Base-by-base conservation (phyloP, 1,140 invertebrate species). In the Aphaenogaster ashmeadi region DNA sequence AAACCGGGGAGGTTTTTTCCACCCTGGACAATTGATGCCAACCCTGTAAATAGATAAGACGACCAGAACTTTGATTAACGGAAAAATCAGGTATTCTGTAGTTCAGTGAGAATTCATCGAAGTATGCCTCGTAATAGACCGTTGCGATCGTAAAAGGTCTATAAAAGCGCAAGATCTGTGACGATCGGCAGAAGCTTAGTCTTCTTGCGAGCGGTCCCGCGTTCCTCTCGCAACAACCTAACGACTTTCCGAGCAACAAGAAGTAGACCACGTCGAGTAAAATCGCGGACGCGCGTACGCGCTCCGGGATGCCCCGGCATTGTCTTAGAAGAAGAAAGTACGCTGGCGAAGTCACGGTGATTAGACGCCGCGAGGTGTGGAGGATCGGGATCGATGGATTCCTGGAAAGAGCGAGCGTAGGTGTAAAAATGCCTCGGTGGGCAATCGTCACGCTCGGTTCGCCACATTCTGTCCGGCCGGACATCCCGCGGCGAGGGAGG, bases 401-500 rank as follows among this genome's bases (percentile, higher is more conserved):
- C 79, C 41, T 74, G 69, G 60, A 78, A 79, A 56, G 62, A 87
- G 83, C 47, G 67, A 27, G 67, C 81, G 88, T 89, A 88, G 88
- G 88, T 81, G 88, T 89, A 89, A 89, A 86, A 88, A 89, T 86
- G 81, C 44, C 54, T 69, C 58, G 36, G 81, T 60, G 75, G 69
- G 58, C 69, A 77, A 86, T 80, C 60, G 75, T 88, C 81, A 88
- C 87, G 87, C 33, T 88, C 75, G 81, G 54, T 88, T 79, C 75
- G 79, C 87, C 87, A 50, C 80, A 78, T 83, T 88, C 87, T 71
- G 60, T 86, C 74, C 75, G 44, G 52, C 21, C 52, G 87, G 88
- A 88, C 88, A 81, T 89, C 88, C 81, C 85, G 88, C 50, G 75
- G 88, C 47, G 88, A 89, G 66, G 58, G 77, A 75, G 87, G 81